These are phyloP conservation scores for Chondrosia reniformis DNA, from an alignment of 37 sponge, comb jelly and placozoan species.

Conservation along the genomic window DNA sequence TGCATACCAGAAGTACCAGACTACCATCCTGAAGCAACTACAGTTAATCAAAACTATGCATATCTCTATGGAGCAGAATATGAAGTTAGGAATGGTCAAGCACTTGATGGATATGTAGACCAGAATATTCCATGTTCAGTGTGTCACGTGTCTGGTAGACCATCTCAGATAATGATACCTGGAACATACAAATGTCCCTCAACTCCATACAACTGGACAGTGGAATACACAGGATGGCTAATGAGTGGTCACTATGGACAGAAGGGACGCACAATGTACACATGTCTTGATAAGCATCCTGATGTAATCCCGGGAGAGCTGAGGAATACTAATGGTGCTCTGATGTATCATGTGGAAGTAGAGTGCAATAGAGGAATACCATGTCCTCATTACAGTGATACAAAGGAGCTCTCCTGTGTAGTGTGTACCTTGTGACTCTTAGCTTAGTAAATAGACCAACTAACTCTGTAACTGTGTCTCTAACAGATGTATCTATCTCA, in stretches of 20 bases:
- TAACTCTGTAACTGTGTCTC: background rate
- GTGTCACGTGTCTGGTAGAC: constrained; percentile 21
- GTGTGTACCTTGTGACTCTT: constrained; percentile 35
- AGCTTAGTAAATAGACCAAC: background rate
- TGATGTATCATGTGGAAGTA: constrained; percentile 37
- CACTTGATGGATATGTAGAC: background rate
- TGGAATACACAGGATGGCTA: constrained; percentile 51
- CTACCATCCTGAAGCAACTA: constrained; percentile 1
- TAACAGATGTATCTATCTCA: too few species aligned
- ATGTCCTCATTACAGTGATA: constrained; percentile 36
- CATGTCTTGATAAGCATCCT: constrained; percentile 48
- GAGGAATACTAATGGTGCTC: constrained; percentile 17
- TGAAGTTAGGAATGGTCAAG: constrained; percentile 8
- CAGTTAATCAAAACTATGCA: constrained; percentile 1
- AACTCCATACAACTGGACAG: constrained; percentile 27
- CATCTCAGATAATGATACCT: constrained; percentile 35
- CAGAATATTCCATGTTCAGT: constrained; percentile 56
- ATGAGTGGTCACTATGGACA: constrained; percentile 18
- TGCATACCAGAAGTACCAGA: background rate
- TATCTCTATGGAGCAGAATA: constrained; percentile 29
- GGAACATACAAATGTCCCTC: constrained; percentile 30
- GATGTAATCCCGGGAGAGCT: constrained; percentile 21
- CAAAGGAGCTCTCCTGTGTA: constrained; percentile 45
- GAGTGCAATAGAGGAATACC: constrained; percentile 27
- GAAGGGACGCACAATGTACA: constrained; percentile 5